These are phyloP conservation scores for Muscicapa comitata DNA, from an alignment of 2,797 vertebrate genomes.

Conservation along the genomic window DNA sequence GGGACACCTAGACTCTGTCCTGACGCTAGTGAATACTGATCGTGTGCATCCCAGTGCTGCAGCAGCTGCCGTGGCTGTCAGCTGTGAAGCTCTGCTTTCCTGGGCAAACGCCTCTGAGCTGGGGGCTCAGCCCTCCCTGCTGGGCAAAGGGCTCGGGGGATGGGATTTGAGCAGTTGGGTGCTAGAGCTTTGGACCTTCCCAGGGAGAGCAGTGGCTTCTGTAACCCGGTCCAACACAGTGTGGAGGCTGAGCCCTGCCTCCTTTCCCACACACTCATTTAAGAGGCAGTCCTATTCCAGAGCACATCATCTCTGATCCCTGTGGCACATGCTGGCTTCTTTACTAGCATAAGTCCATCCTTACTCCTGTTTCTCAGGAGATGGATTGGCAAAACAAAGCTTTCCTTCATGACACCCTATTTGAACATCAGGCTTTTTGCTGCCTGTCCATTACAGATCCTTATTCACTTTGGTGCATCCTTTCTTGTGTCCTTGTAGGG, in stretches of 20 bases:
- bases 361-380: slow-evolving; percentile 41
- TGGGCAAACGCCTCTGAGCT: background rate
- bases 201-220: slow-evolving; percentile 31
- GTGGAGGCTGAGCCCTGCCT: background rate
- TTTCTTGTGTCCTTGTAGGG: slow-evolving; percentile 66
- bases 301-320: slow-evolving; percentile 33
- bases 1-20: slow-evolving; percentile 44
- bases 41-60: background rate
- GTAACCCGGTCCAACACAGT: background rate
- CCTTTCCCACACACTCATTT: background rate
- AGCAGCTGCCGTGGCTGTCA: background rate
- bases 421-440: background rate
- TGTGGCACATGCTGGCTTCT: slow-evolving; percentile 24
- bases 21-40: slow-evolving; percentile 5
- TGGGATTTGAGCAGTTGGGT: slow-evolving; percentile 23
- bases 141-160: slow-evolving; percentile 31
- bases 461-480: background rate
- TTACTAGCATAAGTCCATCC: slow-evolving; percentile 12
- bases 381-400: slow-evolving; percentile 20
- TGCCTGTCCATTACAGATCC: background rate
- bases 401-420: slow-evolving; percentile 1
- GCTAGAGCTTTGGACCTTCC: slow-evolving; percentile 26
- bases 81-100: slow-evolving; percentile 12
- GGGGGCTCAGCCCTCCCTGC: slow-evolving; percentile 25
- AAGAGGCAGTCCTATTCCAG: slow-evolving; percentile 48